Evolutionary conservation across 2,888 invertebrate genomes (phyloP), one percentile per base, ranked within the genome.

Genomic region (Tachina grossa): DNA sequence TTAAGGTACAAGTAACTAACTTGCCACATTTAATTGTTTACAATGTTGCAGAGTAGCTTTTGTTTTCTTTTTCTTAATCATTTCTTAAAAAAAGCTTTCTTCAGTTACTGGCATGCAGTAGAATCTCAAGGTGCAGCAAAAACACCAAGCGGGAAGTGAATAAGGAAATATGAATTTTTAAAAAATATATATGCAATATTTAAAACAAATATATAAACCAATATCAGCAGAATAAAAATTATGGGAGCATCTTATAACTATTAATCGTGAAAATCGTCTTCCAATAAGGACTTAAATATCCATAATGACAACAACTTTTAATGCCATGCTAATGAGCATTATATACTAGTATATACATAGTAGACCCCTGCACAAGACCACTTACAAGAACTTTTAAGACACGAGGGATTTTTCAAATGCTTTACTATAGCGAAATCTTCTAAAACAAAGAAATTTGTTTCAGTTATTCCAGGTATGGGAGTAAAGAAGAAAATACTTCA

Each of bases 1-100:
- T 47, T 55, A 82, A 80, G 57, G 69, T 63, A 31, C 31, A 1
- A 31, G 31, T 31, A 31, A 31, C 31, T 31, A 66, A 57, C 71
- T 66, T 85, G 85, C 82, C 63, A 85, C 75, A 83, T 79, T 82
- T 83, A 85, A 83, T 83, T 83, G 83, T 79, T 71, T 51, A 75
- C 82, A 85, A 75, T 85, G 69, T 85, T 85, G 65, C 69, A 74
- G 41, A 72, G 76, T 71, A 55, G 31, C 39, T 39, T 59, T 77
- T 77, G 14, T 59, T 51, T 69, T 59, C 14, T n/a, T 61, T 41
- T 31, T 39, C n/a, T 9, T 39, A 47, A 8, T 49, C 31, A 47
- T 41, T 69, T 19, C n/a, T 55, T 10, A 43, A 22, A 68, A 61
- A 53, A 61, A 39, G 68, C 45, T 82, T 80, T 80, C 59, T 66